phyloP scores from a whole-genome alignment of 2,113 vertebrate genomes.

The Podarcis muralis region DNA sequence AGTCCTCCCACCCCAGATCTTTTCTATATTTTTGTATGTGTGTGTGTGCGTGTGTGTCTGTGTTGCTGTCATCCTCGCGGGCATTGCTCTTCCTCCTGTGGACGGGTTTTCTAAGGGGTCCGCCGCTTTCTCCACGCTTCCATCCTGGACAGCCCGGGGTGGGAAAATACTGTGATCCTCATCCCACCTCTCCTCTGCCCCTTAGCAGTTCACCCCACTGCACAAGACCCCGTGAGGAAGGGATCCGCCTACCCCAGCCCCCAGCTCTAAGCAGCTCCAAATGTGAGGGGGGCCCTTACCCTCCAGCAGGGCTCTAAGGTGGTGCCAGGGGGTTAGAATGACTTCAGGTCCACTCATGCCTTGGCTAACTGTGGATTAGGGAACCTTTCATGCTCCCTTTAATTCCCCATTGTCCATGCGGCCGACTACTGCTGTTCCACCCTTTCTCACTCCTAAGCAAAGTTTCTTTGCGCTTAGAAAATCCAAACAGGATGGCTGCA shows the following conservation, averaged over 20 bases:
- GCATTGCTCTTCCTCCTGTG: background rate
- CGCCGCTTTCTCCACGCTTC: background rate
- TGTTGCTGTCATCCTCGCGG: background rate
- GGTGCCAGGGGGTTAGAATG: background rate
- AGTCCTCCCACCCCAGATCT: background rate
- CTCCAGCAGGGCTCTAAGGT: background rate
- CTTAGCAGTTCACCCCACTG: too few species aligned
- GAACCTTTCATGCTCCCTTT: too few species aligned
- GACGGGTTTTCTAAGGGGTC: background rate
- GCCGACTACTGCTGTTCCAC: too few species aligned
- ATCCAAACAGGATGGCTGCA: too few species aligned
- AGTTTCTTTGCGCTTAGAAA: too few species aligned
- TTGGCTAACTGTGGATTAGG: too few species aligned
- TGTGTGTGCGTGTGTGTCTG: background rate
- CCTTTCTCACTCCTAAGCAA: too few species aligned
- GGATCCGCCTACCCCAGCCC: too few species aligned
- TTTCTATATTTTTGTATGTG: slow-evolving; percentile 38
- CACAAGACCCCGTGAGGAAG: background rate
- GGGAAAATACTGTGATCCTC: background rate
- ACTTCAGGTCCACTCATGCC: background rate
- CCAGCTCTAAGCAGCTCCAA: background rate
- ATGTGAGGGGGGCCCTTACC: background rate
- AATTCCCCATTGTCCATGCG: too few species aligned
- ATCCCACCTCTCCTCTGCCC: background rate
- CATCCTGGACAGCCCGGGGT: background rate